These are phyloP conservation scores for Drosophila paulistorum DNA, from an alignment of 1,140 invertebrate genomes.

Conservation along the genomic window DNA sequence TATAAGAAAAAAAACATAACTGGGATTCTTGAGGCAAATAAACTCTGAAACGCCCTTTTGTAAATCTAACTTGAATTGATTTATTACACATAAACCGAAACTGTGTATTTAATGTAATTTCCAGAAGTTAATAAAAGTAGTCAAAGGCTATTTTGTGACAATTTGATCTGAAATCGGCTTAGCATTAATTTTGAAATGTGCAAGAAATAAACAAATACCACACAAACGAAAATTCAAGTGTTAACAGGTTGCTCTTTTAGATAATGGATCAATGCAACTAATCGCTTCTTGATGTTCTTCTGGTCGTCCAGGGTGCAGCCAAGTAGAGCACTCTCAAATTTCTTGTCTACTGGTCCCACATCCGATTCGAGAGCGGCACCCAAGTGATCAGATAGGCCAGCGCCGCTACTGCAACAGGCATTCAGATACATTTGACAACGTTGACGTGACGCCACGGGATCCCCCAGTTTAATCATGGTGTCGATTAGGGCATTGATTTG, in stretches of 20 bases:
- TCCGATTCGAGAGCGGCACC: conserved; percentile 56
- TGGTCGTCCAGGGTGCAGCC: conserved; percentile 95
- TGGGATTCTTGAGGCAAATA: too few species aligned
- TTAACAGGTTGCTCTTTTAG: conserved; percentile 84
- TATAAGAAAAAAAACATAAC: too few species aligned
- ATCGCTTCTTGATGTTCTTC: conserved; percentile 92
- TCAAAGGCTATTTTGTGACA: too few species aligned
- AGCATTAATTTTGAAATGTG: too few species aligned
- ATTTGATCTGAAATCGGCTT: too few species aligned
- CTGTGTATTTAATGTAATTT: too few species aligned
- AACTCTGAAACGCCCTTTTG: too few species aligned
- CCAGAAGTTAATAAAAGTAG: too few species aligned
- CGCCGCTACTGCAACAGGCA: conserved; percentile 85
- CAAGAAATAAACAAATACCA: too few species aligned
- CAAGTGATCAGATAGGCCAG: conserved; percentile 45
- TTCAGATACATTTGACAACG: conserved; percentile 92
- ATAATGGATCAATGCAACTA: conserved; percentile 93
- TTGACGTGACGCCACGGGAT: conserved; percentile 87
- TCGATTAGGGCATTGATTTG: conserved; percentile 88
- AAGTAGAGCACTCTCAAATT: conserved; percentile 91
- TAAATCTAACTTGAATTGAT: too few species aligned
- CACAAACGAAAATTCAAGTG: conserved; percentile 47
- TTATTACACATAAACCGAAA: too few species aligned
- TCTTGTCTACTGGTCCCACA: conserved; percentile 86
- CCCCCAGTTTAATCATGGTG: conserved; percentile 88